Base-by-base conservation (phyloP, 2,888 invertebrate genomes). In the Cepaea hortensis region DNA sequence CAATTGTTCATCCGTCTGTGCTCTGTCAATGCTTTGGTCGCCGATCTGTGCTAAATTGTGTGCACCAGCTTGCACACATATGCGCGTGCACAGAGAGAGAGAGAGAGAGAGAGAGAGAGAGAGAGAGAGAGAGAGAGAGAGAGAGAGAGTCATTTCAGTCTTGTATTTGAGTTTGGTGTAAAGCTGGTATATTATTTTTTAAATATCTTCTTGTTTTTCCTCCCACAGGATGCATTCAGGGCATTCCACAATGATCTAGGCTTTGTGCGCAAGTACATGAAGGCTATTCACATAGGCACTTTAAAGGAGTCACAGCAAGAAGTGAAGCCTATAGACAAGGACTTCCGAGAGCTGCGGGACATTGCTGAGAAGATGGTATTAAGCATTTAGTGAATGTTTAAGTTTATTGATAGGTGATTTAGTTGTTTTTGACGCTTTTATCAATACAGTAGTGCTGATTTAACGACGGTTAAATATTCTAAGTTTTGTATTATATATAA, bases 201-300 rank as follows among this genome's bases (percentile, higher is more conserved):
- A 3, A n/a, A 13, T 73, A 23, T 23, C 20, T 77, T 46, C 3
- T 5, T 77, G 35, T 3, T 80, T 23, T 61, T 76, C 68, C 35
- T 55, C 35, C 84, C 89, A 9, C 89, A 94, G 94, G 94, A 94
- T 87, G 93, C 94, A 0, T 94, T 93, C 82, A 89, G 85, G 70
- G 93, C 94, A 15, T 93, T 94, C 84, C 94, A 94, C 89, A 92
- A 92, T 88, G 92, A 94, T 86, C 88, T 91, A 18, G 83, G 85
- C 13, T 82, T 87, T 35, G 93, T 93, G 3, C 89, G 90, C 87
- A 94, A 94, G 85, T 94, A 92, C 89, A 88, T 94, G 55, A 93
- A 92, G 76, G 89, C 93, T 7, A 89, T 94, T 35, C 92, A 92
- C 68, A 86, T 94, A 15, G 94, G 94, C 5, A 84, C 90, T n/a